Evolutionary conservation across 1,140 invertebrate genomes (phyloP).

Genomic region (Drosophila ananassae): DNA sequence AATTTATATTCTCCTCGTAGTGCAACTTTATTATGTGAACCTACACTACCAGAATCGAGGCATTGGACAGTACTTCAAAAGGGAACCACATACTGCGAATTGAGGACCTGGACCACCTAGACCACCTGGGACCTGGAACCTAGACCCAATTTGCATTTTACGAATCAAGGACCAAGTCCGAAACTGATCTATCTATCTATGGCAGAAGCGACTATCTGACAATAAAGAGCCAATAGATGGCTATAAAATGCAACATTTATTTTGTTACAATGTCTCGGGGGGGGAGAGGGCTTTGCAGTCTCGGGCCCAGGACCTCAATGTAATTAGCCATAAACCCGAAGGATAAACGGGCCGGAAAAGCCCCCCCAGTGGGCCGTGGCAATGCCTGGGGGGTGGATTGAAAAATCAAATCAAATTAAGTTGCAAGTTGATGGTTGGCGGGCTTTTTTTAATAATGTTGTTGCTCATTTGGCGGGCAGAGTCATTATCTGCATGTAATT

Average conservation of each 20-base stretch:
- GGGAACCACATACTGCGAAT: not conserved
- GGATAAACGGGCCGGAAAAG: constrained; percentile 26
- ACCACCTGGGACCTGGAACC: no score
- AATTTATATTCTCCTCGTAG: no score
- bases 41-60: not conserved
- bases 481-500: constrained; percentile 83
- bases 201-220: no score
- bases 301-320: constrained; percentile 23
- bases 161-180: no score
- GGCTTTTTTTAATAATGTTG: constrained; percentile 54
- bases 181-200: no score
- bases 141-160: not conserved
- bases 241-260: not conserved
- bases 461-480: constrained; percentile 76
- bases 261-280: constrained; percentile 44
- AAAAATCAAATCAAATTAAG: constrained; percentile 81
- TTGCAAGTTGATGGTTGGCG: constrained; percentile 34
- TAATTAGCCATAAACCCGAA: constrained; percentile 74
- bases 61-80: not conserved
- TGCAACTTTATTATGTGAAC: no score
- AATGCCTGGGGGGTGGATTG: constrained; percentile 17
- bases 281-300: constrained; percentile 13
- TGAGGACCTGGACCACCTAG: not conserved
- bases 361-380: constrained; percentile 11
- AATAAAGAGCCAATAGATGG: not conserved